phyloP scores from a whole-genome alignment of 1,140 invertebrate species.

The Xylocopa sonorina region DNA sequence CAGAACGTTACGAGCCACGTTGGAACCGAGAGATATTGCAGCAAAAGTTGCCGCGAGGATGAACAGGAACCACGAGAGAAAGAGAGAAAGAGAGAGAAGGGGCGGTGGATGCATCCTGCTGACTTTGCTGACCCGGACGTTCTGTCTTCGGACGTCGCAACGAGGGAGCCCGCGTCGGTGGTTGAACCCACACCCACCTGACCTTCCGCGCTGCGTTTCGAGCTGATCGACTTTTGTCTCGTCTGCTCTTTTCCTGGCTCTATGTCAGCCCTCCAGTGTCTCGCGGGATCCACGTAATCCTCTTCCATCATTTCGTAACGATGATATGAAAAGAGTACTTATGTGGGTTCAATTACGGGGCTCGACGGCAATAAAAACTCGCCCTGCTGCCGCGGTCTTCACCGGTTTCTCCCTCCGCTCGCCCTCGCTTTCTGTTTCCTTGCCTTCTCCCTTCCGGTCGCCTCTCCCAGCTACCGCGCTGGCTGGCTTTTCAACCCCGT shows the following conservation, averaged over 20 bases:
- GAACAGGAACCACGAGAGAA: conserved; percentile 14
- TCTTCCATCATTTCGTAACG: conserved; percentile 73
- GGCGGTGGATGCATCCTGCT: conserved; percentile 52
- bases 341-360: conserved; percentile 73
- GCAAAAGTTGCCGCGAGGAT: conserved; percentile 41
- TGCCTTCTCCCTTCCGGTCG: background rate
- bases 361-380: conserved; percentile 61
- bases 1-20: conserved; percentile 31
- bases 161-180: too few relatives aligned
- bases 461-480: background rate
- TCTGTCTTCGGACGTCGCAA: conserved; percentile 47
- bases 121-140: conserved; percentile 66
- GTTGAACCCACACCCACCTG: conserved; percentile 15
- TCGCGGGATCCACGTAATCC: conserved; percentile 71
- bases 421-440: background rate
- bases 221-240: conserved; percentile 12
- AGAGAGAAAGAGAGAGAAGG: conserved; percentile 6
- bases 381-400: background rate
- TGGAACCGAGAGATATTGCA: conserved; percentile 64
- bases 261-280: conserved; percentile 45
- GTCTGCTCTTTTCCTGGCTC: conserved; percentile 32
- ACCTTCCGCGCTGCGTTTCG: background rate
- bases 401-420: background rate
- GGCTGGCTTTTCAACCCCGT: conserved; percentile 19
- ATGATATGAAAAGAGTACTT: conserved; percentile 72